These are phyloP conservation scores for Eremophila alpestris DNA, from an alignment of 2,797 vertebrate genomes.

Conservation along the genomic window DNA sequence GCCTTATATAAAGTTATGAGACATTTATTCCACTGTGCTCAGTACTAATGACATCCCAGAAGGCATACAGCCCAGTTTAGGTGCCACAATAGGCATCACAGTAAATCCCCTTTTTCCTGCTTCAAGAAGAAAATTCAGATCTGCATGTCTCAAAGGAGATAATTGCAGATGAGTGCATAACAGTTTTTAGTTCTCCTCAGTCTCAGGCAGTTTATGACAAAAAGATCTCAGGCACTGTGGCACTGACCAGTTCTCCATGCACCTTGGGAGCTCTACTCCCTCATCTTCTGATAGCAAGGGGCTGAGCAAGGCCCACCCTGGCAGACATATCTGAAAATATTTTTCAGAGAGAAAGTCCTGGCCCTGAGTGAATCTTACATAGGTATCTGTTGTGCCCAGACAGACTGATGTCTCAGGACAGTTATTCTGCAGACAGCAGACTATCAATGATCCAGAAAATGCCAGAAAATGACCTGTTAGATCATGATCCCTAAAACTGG, in stretches of 20 bases:
- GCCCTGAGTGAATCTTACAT: background rate
- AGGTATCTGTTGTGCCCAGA: accelerated
- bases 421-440: background rate
- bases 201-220: background rate
- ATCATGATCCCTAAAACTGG: background rate
- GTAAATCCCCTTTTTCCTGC: background rate
- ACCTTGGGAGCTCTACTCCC: background rate
- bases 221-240: background rate
- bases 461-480: background rate
- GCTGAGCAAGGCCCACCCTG: background rate
- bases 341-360: background rate
- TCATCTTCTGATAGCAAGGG: background rate
- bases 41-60: background rate
- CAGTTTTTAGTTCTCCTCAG: background rate
- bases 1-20: background rate
- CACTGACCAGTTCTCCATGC: background rate
- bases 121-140: background rate
- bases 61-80: background rate
- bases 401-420: background rate
- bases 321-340: background rate
- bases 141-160: background rate
- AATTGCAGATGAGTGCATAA: background rate
- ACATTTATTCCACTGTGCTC: background rate
- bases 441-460: background rate
- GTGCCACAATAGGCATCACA: background rate